A percentile compares a stretch with the other conserved stretches of the same genome.
phyloP scores from a whole-genome alignment of 2,797 vertebrate species.

The Distichodus sexfasciatus region DNA sequence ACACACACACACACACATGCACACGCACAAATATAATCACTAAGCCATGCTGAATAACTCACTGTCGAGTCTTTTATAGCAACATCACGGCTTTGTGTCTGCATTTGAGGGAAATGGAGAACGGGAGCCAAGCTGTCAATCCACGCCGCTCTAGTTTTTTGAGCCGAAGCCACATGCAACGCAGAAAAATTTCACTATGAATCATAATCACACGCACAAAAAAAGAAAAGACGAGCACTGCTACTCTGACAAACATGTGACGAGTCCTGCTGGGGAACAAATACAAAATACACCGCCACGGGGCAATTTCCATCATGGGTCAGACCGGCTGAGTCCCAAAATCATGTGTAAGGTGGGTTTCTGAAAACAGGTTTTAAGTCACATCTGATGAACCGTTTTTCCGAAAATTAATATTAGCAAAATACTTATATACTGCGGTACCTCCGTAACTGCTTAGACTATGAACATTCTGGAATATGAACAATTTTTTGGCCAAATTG shows the following conservation, averaged over 20 bases:
- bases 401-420: too few species aligned
- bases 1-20: slow-evolving; percentile 19
- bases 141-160: not conserved
- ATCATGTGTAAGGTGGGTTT: too few species aligned
- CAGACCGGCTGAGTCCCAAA: too few species aligned
- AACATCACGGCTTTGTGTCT: slow-evolving; percentile 47
- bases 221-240: not conserved
- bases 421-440: too few species aligned
- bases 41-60: slow-evolving; percentile 61
- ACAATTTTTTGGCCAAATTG: too few species aligned
- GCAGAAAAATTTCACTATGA: not conserved
- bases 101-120: slow-evolving; percentile 38
- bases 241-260: not conserved
- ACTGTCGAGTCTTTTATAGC: slow-evolving; percentile 58
- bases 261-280: too few species aligned
- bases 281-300: too few species aligned
- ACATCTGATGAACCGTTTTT: too few species aligned
- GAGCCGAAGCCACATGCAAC: not conserved
- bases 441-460: too few species aligned
- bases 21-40: not conserved
- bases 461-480: too few species aligned
- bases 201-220: not conserved
- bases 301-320: too few species aligned
- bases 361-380: too few species aligned
- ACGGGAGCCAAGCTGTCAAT: not conserved